A percentile compares a stretch with the other conserved stretches of the same genome.
These are phyloP conservation scores for Anolis carolinensis DNA, from an alignment of 2,113 vertebrate genomes.

Conservation along the genomic window DNA sequence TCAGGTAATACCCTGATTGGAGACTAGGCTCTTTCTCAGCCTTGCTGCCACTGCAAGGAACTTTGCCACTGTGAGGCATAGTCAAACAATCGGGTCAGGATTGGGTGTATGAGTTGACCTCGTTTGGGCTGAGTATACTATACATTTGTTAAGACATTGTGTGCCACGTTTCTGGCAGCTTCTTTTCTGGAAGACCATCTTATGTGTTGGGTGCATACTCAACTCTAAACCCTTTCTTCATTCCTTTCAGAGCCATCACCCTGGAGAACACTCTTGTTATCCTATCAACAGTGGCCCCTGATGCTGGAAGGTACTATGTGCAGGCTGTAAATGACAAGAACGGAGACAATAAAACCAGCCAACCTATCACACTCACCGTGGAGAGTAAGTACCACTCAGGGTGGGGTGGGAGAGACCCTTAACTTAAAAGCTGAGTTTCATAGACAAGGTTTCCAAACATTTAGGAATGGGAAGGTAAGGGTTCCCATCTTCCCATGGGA, in stretches of 20 bases:
- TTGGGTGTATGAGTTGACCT: too few species aligned
- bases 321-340: slow-evolving; percentile 98
- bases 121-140: too few species aligned
- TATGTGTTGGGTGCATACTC: neutral
- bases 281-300: slow-evolving; percentile 93
- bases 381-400: slow-evolving; percentile 84
- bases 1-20: too few species aligned
- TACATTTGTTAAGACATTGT: neutral
- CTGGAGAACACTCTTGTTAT: slow-evolving; percentile 97
- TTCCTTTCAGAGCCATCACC: slow-evolving; percentile 87
- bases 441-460: neutral
- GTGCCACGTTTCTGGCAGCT: too few species aligned
- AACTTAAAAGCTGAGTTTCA: slow-evolving; percentile 7
- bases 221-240: rapidly evolving
- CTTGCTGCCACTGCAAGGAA: too few species aligned
- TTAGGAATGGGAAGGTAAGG: neutral
- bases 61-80: too few species aligned
- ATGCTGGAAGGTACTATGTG: slow-evolving; percentile 93
- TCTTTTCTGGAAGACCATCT: neutral
- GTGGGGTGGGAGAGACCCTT: rapidly evolving
- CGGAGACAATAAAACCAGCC: slow-evolving; percentile 98
- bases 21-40: too few species aligned
- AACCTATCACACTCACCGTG: slow-evolving; percentile 90
- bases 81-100: too few species aligned
- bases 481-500: too few species aligned